These are phyloP conservation scores for Hofmannophila pseudospretella DNA, from an alignment of 2,888 invertebrate species.

Conservation along the genomic window DNA sequence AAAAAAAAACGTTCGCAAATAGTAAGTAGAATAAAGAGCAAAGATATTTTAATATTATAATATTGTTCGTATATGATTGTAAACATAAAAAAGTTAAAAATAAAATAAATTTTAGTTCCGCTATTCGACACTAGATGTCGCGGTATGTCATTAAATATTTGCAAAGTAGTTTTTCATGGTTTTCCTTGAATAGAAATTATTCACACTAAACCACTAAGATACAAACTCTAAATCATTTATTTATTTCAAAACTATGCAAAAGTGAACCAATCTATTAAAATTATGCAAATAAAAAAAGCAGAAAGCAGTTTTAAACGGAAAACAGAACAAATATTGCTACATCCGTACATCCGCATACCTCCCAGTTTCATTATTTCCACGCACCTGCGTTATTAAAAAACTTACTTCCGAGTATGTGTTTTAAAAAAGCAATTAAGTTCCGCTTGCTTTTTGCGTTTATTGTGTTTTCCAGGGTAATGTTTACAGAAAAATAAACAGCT, in stretches of 20 bases:
- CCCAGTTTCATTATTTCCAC: constrained; percentile 19
- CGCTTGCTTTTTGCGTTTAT: constrained; percentile 3
- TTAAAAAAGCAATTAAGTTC: constrained; percentile 30
- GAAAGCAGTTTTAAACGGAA: not conserved
- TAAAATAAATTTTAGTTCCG: constrained; percentile 1
- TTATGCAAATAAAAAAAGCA: too few relatives aligned
- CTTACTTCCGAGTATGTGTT: constrained; percentile 27
- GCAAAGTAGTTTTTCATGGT: too few relatives aligned
- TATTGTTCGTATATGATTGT: too few relatives aligned
- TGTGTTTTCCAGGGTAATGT: not conserved
- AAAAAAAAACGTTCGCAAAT: too few relatives aligned
- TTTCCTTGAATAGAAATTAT: too few relatives aligned
- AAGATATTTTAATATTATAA: too few relatives aligned
- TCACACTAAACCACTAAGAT: too few relatives aligned
- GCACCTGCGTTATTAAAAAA: constrained; percentile 46
- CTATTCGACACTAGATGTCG: constrained; percentile 17
- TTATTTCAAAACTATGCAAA: too few relatives aligned
- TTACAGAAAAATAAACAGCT: constrained; percentile 2
- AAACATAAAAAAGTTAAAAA: not conserved
- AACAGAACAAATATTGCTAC: not conserved
- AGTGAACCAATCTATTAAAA: too few relatives aligned
- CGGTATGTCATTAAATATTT: too few relatives aligned
- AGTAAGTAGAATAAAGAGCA: too few relatives aligned
- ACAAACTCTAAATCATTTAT: too few relatives aligned
- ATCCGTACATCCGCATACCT: not conserved